Percentiles rank a stretch among this genome's conserved stretches.
These are phyloP conservation scores for Amaurobius ferox DNA, from an alignment of 2,888 invertebrate genomes.

Conservation along the genomic window DNA sequence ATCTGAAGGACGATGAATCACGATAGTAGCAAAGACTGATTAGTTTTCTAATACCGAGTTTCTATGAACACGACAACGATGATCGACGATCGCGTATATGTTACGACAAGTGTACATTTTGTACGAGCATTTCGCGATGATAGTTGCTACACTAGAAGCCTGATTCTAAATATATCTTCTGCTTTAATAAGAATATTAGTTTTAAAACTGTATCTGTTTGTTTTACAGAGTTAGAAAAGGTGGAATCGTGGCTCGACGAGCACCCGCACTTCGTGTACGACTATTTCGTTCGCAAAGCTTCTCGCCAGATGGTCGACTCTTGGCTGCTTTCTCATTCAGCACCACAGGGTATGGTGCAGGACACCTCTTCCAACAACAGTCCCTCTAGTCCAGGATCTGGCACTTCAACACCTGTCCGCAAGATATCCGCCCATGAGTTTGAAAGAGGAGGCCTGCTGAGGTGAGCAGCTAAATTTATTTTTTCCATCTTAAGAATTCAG, in stretches of 20 bases:
- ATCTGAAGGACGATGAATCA: no score
- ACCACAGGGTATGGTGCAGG: slow-evolving; percentile 76
- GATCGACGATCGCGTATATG: no score
- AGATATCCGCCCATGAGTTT: slow-evolving; percentile 97
- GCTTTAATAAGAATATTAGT: no score
- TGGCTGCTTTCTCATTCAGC: slow-evolving; percentile 89
- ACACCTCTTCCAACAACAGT: slow-evolving; percentile 75
- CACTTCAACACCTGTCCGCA: slow-evolving; percentile 93
- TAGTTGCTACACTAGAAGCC: no score
- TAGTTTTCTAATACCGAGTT: no score
- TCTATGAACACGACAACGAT: no score
- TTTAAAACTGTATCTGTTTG: not conserved
- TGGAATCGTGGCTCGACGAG: slow-evolving; percentile 95
- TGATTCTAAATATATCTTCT: no score
- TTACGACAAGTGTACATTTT: no score
- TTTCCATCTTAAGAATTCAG: no score
- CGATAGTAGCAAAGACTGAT: no score
- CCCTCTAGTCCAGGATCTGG: slow-evolving; percentile 82
- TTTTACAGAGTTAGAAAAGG: slow-evolving; percentile 27
- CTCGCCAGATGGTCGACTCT: slow-evolving; percentile 92
- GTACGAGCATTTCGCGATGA: no score
- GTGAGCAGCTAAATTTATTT: slow-evolving; percentile 6
- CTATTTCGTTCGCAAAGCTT: slow-evolving; percentile 95
- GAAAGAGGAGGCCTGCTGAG: slow-evolving; percentile 90
- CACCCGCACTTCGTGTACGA: slow-evolving; percentile 97